Conservation (phyloP, 64 coral and sea anemone species). For the Stylophora pistillata region DNA sequence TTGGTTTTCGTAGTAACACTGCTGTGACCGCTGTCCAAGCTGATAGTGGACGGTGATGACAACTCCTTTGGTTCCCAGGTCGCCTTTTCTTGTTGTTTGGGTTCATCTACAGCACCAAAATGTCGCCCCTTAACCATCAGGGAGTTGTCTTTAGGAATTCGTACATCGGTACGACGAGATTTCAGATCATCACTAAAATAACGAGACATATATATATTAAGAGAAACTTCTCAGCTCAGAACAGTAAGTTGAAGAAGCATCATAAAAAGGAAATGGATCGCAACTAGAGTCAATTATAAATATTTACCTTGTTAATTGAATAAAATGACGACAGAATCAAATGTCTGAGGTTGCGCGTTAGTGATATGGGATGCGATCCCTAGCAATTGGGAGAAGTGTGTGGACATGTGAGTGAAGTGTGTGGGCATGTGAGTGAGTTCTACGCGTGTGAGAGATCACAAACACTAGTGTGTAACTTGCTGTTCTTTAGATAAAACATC, state of each 20-base stretch:
- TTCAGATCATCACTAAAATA: conserved; percentile 38
- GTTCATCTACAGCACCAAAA: conserved; percentile 47
- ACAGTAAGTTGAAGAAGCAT: too few species aligned
- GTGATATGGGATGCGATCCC: too few species aligned
- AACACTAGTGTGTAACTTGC: not conserved
- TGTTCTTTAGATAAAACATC: not conserved
- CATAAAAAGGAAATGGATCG: too few species aligned
- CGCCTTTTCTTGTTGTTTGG: not conserved
- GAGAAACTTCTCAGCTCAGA: too few species aligned
- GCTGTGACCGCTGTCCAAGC: conserved; percentile 14
- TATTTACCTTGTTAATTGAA: too few species aligned
- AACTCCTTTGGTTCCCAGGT: conserved; percentile 8
- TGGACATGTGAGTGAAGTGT: not conserved
- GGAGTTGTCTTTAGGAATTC: conserved; percentile 73
- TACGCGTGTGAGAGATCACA: not conserved
- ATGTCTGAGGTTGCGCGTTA: too few species aligned
- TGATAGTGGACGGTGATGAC: not conserved
- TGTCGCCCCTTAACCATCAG: conserved; percentile 80
- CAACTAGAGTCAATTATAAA: too few species aligned
- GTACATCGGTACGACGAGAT: conserved; percentile 47
- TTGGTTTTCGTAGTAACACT: not conserved
- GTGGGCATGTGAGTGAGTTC: not conserved
- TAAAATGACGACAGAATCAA: too few species aligned
- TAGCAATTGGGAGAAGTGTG: too few species aligned
- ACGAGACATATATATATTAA: not conserved